phyloP scores from a whole-genome alignment of 1,140 invertebrate genomes.

The Archegozetes longisetosus region DNA sequence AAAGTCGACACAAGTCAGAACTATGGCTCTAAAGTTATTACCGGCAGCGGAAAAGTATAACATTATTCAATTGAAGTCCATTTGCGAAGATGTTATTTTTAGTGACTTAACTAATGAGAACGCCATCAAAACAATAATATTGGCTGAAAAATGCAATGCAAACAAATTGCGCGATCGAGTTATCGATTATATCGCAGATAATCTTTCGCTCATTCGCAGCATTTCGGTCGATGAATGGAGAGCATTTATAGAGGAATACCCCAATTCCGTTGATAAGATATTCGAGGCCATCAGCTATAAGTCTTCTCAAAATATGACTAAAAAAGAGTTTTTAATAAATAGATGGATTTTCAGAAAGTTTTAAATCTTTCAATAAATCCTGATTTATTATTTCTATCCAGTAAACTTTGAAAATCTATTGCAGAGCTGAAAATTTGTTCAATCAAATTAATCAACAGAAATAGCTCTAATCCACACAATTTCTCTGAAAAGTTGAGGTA shows the following conservation, averaged over 20 bases:
- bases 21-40: neutral
- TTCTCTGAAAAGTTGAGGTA: no score
- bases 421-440: no score
- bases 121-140: neutral
- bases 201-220: neutral
- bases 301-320: neutral
- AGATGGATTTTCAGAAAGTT: neutral
- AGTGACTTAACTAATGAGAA: neutral
- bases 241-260: neutral
- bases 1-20: neutral
- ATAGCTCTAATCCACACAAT: no score
- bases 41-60: neutral
- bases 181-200: neutral
- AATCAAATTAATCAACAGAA: no score
- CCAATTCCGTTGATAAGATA: neutral
- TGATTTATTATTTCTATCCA: no score
- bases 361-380: no score
- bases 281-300: neutral
- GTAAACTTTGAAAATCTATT: no score
- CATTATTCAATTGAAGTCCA: neutral
- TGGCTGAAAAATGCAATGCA: neutral
- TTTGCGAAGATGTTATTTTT: neutral
- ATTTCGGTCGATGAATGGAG: neutral
- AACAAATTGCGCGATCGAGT: neutral
- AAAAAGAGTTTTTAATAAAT: neutral